Conservation (phyloP, 2,113 vertebrate species). For the Talpa occidentalis region DNA sequence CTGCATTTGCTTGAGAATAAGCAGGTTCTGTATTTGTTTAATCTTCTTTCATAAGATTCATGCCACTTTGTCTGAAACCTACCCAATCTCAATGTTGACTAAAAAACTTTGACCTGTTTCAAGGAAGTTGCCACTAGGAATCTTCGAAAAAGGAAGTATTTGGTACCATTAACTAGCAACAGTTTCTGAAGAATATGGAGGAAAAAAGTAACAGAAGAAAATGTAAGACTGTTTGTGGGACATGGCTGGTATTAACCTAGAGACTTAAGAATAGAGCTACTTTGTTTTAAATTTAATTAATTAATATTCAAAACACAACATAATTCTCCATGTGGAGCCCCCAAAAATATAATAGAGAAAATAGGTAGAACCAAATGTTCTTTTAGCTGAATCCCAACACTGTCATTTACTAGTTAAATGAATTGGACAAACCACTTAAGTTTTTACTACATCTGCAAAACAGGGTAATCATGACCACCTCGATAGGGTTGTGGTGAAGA, state of each 20-base stretch:
- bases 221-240: neutral
- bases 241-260: neutral
- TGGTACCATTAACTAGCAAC: neutral
- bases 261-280: neutral
- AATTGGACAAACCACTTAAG: neutral
- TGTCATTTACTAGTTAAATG: neutral
- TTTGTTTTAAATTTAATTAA: neutral
- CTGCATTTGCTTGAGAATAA: neutral
- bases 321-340: neutral
- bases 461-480: neutral
- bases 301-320: neutral
- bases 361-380: neutral
- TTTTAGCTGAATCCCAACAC: neutral
- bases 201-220: neutral
- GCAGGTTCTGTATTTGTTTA: neutral
- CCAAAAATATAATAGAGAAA: neutral
- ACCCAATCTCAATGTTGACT: neutral
- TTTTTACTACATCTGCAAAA: neutral
- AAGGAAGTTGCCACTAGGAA: neutral
- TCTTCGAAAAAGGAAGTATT: neutral
- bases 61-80: neutral
- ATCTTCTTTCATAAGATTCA: neutral
- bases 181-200: neutral
- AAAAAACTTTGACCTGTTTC: neutral
- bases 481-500: neutral